Conservation (phyloP, 2,113 vertebrate genomes). For the Oncorhynchus gorbuscha region DNA sequence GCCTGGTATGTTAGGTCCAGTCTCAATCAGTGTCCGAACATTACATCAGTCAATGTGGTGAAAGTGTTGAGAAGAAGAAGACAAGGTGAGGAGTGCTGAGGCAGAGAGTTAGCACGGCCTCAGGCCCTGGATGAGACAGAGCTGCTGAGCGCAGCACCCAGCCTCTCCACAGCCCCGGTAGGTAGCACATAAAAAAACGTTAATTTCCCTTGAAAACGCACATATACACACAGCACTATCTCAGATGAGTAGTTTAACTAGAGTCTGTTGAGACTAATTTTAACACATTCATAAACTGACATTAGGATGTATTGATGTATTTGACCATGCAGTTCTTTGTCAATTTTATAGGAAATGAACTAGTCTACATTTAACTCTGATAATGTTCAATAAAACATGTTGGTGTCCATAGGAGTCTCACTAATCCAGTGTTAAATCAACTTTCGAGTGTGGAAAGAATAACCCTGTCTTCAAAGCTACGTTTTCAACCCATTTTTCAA, state of each 20-base stretch:
- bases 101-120: slow-evolving; percentile 73
- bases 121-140: slow-evolving; percentile 57
- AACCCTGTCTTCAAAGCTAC: no score
- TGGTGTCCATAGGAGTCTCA: no score
- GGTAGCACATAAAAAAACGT: slow-evolving; percentile 36
- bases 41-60: slow-evolving; percentile 19
- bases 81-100: slow-evolving; percentile 72
- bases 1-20: neutral
- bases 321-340: neutral
- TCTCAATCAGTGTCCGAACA: slow-evolving; percentile 30
- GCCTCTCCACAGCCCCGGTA: neutral
- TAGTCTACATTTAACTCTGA: neutral
- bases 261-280: slow-evolving; percentile 43
- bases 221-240: slow-evolving; percentile 53
- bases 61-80: slow-evolving; percentile 59
- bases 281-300: neutral
- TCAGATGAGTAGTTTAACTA: slow-evolving; percentile 74
- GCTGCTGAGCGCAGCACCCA: slow-evolving; percentile 71
- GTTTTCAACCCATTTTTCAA: slow-evolving; percentile 32
- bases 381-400: neutral
- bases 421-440: no score
- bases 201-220: slow-evolving; percentile 11
- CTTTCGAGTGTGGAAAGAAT: no score
- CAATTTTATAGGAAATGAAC: slow-evolving; percentile 55
- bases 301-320: neutral